Percentiles rank a stretch among this genome's conserved stretches.
These are phyloP conservation scores for Biston stratarius DNA, from an alignment of 2,888 invertebrate species.

Conservation along the genomic window DNA sequence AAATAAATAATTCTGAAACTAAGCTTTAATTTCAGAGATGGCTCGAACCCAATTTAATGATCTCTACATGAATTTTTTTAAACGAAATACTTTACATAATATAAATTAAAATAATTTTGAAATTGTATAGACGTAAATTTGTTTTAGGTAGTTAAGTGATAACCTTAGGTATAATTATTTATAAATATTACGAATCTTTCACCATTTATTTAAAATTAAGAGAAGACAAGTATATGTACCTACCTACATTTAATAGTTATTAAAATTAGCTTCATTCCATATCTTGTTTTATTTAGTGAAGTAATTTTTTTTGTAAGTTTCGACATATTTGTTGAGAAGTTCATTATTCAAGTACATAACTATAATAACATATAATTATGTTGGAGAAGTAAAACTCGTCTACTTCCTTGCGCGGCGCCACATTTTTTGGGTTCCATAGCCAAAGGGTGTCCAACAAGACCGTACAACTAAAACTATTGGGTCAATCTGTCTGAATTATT, in stretches of 20 bases:
- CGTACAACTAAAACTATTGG: too few relatives aligned
- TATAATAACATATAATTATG: too few relatives aligned
- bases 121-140: neutral
- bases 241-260: slow-evolving; percentile 1
- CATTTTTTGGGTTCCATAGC: too few relatives aligned
- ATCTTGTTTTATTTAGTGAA: slow-evolving; percentile 4
- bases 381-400: too few relatives aligned
- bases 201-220: slow-evolving; percentile 7
- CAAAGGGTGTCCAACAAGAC: too few relatives aligned
- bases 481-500: too few relatives aligned
- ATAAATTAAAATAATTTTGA: neutral
- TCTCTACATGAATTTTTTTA: neutral
- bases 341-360: too few relatives aligned
- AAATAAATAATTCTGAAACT: neutral
- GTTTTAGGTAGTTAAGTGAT: neutral
- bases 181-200: slow-evolving; percentile 20
- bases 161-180: slow-evolving; percentile 10
- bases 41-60: neutral
- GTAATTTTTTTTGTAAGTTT: neutral
- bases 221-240: slow-evolving; percentile 22
- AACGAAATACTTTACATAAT: neutral
- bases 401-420: too few relatives aligned
- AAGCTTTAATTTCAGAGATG: neutral
- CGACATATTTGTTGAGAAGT: neutral
- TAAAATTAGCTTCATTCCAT: slow-evolving; percentile 29